Base-by-base conservation (phyloP, 2,797 vertebrate species). In the Siniperca obscura region DNA sequence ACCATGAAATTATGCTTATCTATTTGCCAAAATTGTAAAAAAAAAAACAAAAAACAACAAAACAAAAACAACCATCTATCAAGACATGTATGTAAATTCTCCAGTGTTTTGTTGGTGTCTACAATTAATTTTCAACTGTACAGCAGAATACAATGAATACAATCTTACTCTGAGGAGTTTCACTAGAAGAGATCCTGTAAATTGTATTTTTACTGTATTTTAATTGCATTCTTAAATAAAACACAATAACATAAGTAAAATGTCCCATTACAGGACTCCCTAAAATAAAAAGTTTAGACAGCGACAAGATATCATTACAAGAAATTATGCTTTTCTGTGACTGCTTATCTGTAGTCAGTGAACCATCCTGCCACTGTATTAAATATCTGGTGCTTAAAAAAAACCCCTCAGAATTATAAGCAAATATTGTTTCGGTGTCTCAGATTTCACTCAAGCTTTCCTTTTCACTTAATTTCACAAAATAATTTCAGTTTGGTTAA, bases 361-460 rank as follows among this genome's bases (percentile, higher is more conserved):
- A 80, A 80, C 42, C 77, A 13, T 50, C 66, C 55, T 67, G 76
- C 71, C 76, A 12, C 17, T 0, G 30, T 34, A 40, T 71, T 38
- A 74, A 73, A 66, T 76, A 74, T 66, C 60, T 59, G 70, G 3
- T 48, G 66, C 42, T 74, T 52, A 30, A 74, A 74, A 56, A 62
- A 68, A 73, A 55, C 1, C 3, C 11, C 22, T 48, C n/a, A 62
- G 25, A 83, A 61, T 82, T 62, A 27, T 40, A 74, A 57, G 77
- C n/a, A 81, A 82, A 84, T 81, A 36, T 21, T 79, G 80, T 44
- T 68, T 44, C n/a, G 7, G 40, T 66, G 42, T 70, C 48, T n/a
- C 16, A 36, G n/a, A 17, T 52, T 53, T 48, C 5, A 67, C 38
- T 2, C 40, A 50, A 64, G 44, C 2, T 5, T 69, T 19, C 3